phyloP scores from a whole-genome alignment of 2,888 invertebrate species.

The Nysson spinosus region DNA sequence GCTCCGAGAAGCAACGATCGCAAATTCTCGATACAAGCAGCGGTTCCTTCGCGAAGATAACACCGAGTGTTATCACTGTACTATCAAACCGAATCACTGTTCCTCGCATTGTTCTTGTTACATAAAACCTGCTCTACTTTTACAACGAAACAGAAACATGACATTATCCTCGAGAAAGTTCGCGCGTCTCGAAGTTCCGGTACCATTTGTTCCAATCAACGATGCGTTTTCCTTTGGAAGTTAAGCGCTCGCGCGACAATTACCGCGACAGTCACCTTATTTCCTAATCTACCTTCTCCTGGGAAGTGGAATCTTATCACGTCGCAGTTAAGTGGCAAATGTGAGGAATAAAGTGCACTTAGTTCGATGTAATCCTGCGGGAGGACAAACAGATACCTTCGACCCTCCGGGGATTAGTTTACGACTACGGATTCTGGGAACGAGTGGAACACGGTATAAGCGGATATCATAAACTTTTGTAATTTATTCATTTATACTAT shows the following conservation, averaged over 20 bases:
- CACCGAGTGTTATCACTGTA: conserved; percentile 33
- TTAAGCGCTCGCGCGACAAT: background rate
- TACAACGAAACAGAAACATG: conserved; percentile 1
- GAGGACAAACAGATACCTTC: conserved; percentile 33
- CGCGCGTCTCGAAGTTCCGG: no score
- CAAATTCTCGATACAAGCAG: conserved; percentile 34
- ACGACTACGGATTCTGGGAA: no score
- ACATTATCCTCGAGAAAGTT: conserved; percentile 18
- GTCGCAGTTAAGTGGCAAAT: conserved; percentile 46
- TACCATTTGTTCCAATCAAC: no score
- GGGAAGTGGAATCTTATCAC: conserved; percentile 8
- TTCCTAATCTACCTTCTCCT: conserved; percentile 39
- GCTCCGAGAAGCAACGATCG: conserved; percentile 23
- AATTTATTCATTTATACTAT: no score
- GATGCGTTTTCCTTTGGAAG: no score
- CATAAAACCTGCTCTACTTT: conserved; percentile 20
- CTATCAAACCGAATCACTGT: conserved; percentile 49
- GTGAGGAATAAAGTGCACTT: conserved; percentile 62
- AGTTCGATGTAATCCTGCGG: conserved; percentile 56
- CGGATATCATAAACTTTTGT: no score
- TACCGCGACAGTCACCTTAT: conserved; percentile 20
- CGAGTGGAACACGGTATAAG: no score
- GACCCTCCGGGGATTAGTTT: background rate
- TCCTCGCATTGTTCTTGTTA: conserved; percentile 31
- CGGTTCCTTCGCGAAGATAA: conserved; percentile 36